A percentile compares a stretch with the other conserved stretches of the same genome.
Evolutionary conservation across 1,140 invertebrate genomes (phyloP).

Genomic region (Physella acuta): DNA sequence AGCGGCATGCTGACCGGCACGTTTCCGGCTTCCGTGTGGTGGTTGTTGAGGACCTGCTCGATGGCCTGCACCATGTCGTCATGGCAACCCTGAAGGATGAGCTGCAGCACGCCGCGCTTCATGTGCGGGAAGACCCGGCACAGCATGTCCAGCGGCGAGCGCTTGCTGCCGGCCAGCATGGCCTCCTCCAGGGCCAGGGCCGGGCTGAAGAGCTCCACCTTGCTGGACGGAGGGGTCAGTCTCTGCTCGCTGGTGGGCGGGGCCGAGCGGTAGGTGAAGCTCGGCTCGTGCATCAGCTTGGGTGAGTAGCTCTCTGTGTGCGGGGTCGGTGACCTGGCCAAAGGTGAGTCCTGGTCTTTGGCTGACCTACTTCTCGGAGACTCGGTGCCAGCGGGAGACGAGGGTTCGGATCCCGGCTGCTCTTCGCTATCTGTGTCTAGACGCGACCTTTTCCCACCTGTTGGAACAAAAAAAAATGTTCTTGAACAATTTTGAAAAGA

Average conservation of each 20-base stretch:
- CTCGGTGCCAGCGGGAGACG: not conserved
- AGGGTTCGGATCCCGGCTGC: not conserved
- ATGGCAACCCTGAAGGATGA: constrained; percentile 71
- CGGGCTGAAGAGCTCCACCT: not conserved
- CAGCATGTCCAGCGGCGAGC: constrained; percentile 73
- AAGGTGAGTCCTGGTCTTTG: constrained; percentile 6
- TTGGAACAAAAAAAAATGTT: constrained; percentile 21
- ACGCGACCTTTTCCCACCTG: constrained; percentile 30
- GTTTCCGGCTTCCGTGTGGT: constrained; percentile 18
- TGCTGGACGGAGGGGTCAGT: constrained; percentile 6
- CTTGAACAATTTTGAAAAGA: not conserved
- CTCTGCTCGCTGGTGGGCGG: constrained; percentile 13
- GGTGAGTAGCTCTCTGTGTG: constrained; percentile 10
- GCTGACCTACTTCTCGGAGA: constrained; percentile 8
- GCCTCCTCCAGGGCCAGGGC: constrained; percentile 10
- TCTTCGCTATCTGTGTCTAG: constrained; percentile 19
- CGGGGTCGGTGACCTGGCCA: not conserved
- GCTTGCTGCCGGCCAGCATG: constrained; percentile 18
- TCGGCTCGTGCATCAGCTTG: constrained; percentile 1
- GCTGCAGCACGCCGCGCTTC: constrained; percentile 79
- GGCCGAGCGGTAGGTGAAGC: constrained; percentile 17
- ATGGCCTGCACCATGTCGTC: constrained; percentile 88
- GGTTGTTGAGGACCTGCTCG: constrained; percentile 67
- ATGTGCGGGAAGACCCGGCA: constrained; percentile 81
- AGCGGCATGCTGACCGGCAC: not conserved